Evolutionary conservation across 2,888 invertebrate species (phyloP), one percentile per base, ranked within the genome.

Genomic region (Lithophane leautieri): DNA sequence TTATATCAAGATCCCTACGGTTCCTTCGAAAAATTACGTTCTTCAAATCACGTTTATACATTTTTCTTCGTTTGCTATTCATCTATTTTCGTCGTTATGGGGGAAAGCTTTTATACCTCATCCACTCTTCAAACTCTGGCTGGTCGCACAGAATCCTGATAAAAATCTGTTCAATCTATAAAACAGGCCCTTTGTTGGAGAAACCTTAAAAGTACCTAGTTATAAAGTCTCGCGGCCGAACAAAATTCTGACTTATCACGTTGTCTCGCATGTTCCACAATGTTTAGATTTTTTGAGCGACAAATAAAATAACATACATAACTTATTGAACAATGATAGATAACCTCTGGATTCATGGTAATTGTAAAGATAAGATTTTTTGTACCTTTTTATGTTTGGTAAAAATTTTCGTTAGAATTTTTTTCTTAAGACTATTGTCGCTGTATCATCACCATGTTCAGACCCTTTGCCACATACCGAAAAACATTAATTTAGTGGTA

Each of bases 331-430:
- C 40, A 54, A 47, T 28, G 61, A 73, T 70, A 73, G 61, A 73
- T 70, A 73, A 70, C 70, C 62, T 12, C 14, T 50, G 19, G 42
- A 25, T 73, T 65, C 71, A 22, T 70, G 40, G 19, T 79, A 73
- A 73, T 66, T 61, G 54, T 79, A 66, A 79, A 79, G 63, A 79
- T 73, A 42, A n/a, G 19, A 16, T 50, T 50, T 54, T 66, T 61
- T 54, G 0, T 40, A 56, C 7, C 8, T 60, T 60, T 60, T 16
- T 22, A n/a, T 25, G 28, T 34, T 56, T 60, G 19, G 9, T 11
- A 54, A 69, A 47, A 40, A 28, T 54, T 22, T 2, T 50, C 6
- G 12, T 25, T 25, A 42, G 16, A 54, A 78, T 63, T 70, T 14
- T 8, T 70, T 54, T 70, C 78, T 63, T 78, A 28, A 56, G 71